These are phyloP conservation scores for Pogonomyrmex barbatus DNA, from an alignment of 1,140 invertebrate genomes.

Conservation along the genomic window DNA sequence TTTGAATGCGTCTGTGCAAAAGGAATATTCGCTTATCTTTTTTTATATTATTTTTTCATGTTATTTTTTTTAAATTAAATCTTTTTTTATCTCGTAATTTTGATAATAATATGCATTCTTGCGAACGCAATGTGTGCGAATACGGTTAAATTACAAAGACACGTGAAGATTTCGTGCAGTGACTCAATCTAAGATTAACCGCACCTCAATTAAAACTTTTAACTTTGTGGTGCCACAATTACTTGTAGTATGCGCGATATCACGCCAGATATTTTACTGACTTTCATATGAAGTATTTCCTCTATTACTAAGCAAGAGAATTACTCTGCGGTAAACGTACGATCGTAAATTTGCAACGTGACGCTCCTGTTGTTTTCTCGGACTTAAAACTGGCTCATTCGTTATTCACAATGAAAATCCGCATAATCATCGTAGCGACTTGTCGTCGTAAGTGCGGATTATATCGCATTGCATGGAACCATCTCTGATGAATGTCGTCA, in stretches of 20 bases:
- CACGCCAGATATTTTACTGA: slow-evolving; percentile 5
- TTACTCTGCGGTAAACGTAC: no score
- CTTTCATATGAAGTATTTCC: slow-evolving; percentile 11
- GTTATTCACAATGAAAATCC: slow-evolving; percentile 17
- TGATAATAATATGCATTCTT: background rate
- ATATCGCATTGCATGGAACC: background rate
- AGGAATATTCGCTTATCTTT: background rate
- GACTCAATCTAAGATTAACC: slow-evolving; percentile 59
- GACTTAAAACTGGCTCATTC: slow-evolving; percentile 1
- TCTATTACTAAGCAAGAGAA: background rate
- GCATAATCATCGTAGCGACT: background rate
- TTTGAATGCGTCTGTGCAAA: background rate
- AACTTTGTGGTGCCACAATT: slow-evolving; percentile 13
- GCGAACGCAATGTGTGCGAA: background rate
- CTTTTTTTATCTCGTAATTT: background rate
- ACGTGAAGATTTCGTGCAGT: slow-evolving; percentile 27
- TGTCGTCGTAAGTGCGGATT: background rate
- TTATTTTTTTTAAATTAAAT: no score
- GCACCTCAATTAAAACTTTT: slow-evolving; percentile 22
- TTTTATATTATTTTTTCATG: background rate
- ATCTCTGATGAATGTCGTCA: slow-evolving; percentile 6
- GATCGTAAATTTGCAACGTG: background rate
- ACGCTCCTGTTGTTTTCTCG: background rate
- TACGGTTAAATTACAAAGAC: background rate
- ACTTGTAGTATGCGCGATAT: slow-evolving; percentile 29